Base-by-base conservation (phyloP, 2,888 invertebrate species). In the Meliscaeva auricollis region DNA sequence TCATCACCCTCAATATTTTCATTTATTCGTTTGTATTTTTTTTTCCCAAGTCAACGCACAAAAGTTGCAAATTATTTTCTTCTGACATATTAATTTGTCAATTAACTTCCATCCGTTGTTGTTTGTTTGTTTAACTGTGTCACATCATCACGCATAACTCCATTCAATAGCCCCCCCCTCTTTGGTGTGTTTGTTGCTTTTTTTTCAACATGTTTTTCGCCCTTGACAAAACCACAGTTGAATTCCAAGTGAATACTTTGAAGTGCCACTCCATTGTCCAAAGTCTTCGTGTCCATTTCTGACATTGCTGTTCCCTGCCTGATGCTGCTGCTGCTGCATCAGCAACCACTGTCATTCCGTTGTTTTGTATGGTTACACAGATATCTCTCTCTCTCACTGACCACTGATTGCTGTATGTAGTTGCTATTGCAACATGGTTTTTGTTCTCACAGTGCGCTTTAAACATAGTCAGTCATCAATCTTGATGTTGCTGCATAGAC, bases 391-490 rank as follows among this genome's bases (percentile, higher is more conserved):
- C 9, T 46, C 26, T 62, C 74, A 54, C 35, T 30, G 54, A 56
- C 78, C 72, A 48, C 75, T 72, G 62, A 77, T 70, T 77, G 52
- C 75, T 64, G 56, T 64, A 62, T 78, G n/a, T n/a, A n/a, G n/a
- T n/a, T n/a, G 54, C 78, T 56, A 64, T 56, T 78, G 54, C 77
- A 52, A 72, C 62, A 78, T 38, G 72, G 17, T 17, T 70, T 46
- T 17, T 35, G 22, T 66, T 66, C 66, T 66, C 66, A 66, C 77
- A 52, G n/a, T 62, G 60, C 17, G 32, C 13, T n/a, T 22, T 8
- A n/a, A 17, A 3, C 26, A 46, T 20, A n/a, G 9, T 11, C 17
- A 35, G 35, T 50, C 48, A 68, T 30, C 58, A 58, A 11, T 58
- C 58, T 38, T 62, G 70, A 3, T 64, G 30, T 13, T 38, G 48